These are phyloP conservation scores for Dioctria rufipes DNA, from an alignment of 2,888 invertebrate species.

Conservation along the genomic window DNA sequence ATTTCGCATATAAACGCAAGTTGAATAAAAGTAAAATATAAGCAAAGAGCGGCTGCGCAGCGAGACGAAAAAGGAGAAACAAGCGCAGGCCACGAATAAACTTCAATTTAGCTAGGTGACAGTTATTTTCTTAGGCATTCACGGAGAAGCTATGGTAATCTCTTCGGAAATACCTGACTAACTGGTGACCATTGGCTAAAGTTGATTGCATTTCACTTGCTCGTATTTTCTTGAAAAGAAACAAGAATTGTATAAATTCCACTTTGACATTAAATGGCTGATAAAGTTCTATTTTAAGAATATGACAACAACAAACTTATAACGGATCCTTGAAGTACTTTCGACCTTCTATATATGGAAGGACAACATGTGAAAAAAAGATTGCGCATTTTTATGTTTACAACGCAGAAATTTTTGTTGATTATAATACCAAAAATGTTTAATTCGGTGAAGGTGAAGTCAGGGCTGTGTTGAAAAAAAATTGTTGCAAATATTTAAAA, in stretches of 20 bases:
- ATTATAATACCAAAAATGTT: constrained; percentile 13
- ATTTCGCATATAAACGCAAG: constrained; percentile 1
- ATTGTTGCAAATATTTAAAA: not conserved
- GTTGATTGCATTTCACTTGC: constrained; percentile 36
- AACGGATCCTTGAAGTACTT: constrained; percentile 31
- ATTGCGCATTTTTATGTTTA: not conserved
- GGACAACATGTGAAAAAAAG: constrained; percentile 6
- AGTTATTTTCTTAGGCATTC: constrained; percentile 21
- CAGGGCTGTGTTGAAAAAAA: not conserved
- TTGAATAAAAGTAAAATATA: not conserved
- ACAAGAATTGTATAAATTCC: constrained; percentile 39
- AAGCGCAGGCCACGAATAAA: constrained; percentile 4
- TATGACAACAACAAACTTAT: constrained; percentile 7
- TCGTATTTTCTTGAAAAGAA: not conserved
- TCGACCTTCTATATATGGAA: not conserved
- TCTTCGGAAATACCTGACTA: constrained; percentile 3
- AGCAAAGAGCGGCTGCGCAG: constrained; percentile 6
- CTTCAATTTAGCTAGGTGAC: constrained; percentile 36
- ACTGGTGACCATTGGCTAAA: constrained; percentile 5
- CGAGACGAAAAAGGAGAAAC: not conserved
- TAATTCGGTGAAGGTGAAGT: not conserved
- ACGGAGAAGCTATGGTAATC: constrained; percentile 22
- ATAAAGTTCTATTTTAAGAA: constrained; percentile 42
- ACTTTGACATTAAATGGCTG: constrained; percentile 35
- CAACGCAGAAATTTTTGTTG: constrained; percentile 1